A percentile compares a stretch with the other conserved stretches of the same genome.
Conservation (phyloP, 2,113 vertebrate species). For the Apteryx mantelli region DNA sequence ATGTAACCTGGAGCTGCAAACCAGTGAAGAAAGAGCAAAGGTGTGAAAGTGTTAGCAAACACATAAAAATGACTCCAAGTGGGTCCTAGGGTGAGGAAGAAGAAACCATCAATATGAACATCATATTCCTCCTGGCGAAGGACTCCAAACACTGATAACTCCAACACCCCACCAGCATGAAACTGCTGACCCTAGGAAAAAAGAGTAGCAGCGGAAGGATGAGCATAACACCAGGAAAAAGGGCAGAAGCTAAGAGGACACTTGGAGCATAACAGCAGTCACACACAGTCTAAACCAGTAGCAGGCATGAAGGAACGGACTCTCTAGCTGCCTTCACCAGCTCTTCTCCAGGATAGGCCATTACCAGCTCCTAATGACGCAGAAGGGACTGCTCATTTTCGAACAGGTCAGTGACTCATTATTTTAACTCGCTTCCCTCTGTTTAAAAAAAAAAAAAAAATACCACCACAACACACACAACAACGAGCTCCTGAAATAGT, state of each 20-base stretch:
- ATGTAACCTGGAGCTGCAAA: not conserved
- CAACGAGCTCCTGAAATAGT: constrained; percentile 26
- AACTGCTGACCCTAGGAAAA: not conserved
- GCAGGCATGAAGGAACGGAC: not conserved
- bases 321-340: not conserved
- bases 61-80: not conserved
- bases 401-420: constrained; percentile 5
- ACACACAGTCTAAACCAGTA: not conserved
- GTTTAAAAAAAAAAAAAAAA: not conserved
- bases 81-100: not conserved
- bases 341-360: constrained; percentile 19
- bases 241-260: no score
- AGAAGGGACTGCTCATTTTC: constrained; percentile 8
- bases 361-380: not conserved
- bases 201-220: not conserved
- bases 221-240: not conserved
- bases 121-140: not conserved
- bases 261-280: not conserved
- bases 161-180: not conserved
- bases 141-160: not conserved
- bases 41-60: not conserved
- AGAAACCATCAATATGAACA: not conserved
- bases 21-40: not conserved
- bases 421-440: constrained; percentile 20
- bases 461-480: not conserved